Percentiles rank a stretch among this genome's conserved stretches.
Conservation (phyloP, 2,888 invertebrate genomes). For the Aspidapion aeneum region DNA sequence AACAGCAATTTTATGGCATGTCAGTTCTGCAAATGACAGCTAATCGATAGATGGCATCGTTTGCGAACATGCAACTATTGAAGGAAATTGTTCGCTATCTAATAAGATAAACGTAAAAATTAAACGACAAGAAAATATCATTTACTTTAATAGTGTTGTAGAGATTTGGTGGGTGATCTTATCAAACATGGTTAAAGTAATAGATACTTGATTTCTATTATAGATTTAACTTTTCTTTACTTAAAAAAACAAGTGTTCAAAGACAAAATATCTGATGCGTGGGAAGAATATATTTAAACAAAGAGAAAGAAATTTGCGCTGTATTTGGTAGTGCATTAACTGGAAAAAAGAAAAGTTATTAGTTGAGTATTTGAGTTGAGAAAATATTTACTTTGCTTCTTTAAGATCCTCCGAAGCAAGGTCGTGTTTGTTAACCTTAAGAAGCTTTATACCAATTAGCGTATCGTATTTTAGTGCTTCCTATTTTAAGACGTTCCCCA, state of each 20-base stretch:
- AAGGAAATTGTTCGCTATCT: not conserved
- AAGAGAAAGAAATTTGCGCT: not conserved
- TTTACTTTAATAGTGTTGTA: not conserved
- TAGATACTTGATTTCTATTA: not conserved
- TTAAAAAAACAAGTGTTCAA: not conserved
- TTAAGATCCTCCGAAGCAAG: not conserved
- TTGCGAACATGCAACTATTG: not conserved
- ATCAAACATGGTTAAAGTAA: not conserved
- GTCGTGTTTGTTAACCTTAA: not conserved
- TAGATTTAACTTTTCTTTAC: not conserved
- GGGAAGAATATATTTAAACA: not conserved
- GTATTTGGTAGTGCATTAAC: not conserved
- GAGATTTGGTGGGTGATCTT: not conserved
- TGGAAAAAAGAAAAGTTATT: not conserved
- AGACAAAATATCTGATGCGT: too few species aligned
- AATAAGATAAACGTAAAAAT: not conserved
- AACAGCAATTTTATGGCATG: not conserved
- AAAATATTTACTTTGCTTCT: not conserved
- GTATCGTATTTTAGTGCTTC: not conserved
- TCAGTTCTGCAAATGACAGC: not conserved
- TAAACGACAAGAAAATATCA: not conserved
- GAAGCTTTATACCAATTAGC: not conserved
- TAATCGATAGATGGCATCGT: not conserved
- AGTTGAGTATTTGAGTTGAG: not conserved
- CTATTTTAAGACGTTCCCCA: too few species aligned